A percentile compares a stretch with the other conserved stretches of the same genome.
Evolutionary conservation across 2,888 invertebrate genomes (phyloP).

Genomic region (Caenorhabditis macrosperma): DNA sequence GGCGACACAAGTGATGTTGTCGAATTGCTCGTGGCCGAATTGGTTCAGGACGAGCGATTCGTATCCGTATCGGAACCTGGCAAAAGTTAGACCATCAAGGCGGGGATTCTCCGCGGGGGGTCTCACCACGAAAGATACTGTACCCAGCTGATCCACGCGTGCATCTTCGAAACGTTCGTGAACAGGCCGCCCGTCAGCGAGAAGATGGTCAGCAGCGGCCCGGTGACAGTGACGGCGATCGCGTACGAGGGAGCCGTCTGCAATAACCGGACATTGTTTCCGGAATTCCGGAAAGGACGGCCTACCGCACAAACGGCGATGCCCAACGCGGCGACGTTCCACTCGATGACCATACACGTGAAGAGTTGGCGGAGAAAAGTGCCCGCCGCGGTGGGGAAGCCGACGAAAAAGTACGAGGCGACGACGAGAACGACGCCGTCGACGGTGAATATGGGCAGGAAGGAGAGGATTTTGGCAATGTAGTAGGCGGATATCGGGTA

Average conservation of each 20-base stretch:
- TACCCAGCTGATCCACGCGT: constrained; percentile 73
- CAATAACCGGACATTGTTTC: neutral
- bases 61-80: constrained; percentile 77
- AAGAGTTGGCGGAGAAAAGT: constrained; percentile 65
- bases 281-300: too few relatives aligned
- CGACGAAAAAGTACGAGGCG: constrained; percentile 90
- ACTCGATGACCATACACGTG: constrained; percentile 72
- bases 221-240: constrained; percentile 75
- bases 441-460: constrained; percentile 88
- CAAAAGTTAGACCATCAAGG: too few relatives aligned
- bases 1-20: constrained; percentile 83
- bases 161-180: constrained; percentile 73
- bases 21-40: constrained; percentile 56
- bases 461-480: constrained; percentile 70
- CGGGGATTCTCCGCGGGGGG: too few relatives aligned
- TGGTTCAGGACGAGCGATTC: constrained; percentile 82
- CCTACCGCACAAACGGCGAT: constrained; percentile 62
- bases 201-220: constrained; percentile 75
- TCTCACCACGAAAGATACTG: constrained; percentile 63
- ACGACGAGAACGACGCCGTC: constrained; percentile 89
- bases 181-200: constrained; percentile 77
- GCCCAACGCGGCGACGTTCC: constrained; percentile 71
- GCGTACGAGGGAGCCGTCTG: constrained; percentile 73
- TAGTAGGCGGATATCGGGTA: constrained; percentile 84
- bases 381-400: constrained; percentile 54